Evolutionary conservation across 2,888 invertebrate genomes (phyloP).

Genomic region (Apodemia mormo): DNA sequence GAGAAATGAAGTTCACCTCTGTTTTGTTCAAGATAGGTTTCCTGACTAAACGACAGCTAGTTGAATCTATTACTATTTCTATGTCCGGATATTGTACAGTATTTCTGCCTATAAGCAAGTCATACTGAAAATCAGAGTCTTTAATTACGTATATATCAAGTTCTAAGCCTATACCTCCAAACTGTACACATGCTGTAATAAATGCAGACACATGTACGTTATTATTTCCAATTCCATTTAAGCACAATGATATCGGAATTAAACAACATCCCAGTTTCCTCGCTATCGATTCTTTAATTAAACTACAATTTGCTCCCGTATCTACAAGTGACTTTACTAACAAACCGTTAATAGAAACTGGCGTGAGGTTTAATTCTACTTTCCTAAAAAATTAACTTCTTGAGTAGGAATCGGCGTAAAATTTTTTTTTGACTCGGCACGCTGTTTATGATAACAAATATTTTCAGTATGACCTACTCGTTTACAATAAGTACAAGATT

Average conservation of each 20-base stretch:
- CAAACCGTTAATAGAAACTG: constrained; percentile 29
- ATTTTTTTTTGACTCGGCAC: too few species aligned
- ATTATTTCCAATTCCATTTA: constrained; percentile 22
- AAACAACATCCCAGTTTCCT: constrained; percentile 26
- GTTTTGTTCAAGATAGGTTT: too few species aligned
- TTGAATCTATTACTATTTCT: too few species aligned
- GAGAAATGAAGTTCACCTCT: background rate
- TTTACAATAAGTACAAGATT: too few species aligned
- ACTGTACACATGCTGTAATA: constrained; percentile 22
- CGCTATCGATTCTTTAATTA: constrained; percentile 35
- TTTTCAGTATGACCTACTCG: too few species aligned
- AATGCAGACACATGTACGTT: constrained; percentile 19
- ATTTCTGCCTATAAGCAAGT: constrained; percentile 27
- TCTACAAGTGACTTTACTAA: constrained; percentile 31
- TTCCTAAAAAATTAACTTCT: too few species aligned
- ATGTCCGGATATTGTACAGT: too few species aligned
- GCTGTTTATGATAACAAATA: too few species aligned
- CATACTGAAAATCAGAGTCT: constrained; percentile 22
- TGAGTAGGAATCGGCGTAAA: too few species aligned
- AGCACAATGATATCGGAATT: background rate
- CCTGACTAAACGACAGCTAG: constrained; percentile 22
- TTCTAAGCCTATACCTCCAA: constrained; percentile 23
- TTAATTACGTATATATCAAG: constrained; percentile 23
- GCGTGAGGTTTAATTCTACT: constrained; percentile 27
- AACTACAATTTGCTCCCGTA: constrained; percentile 38